Evolutionary conservation across 2,797 vertebrate species (phyloP).

Genomic region (Aviceda cuculoides): DNA sequence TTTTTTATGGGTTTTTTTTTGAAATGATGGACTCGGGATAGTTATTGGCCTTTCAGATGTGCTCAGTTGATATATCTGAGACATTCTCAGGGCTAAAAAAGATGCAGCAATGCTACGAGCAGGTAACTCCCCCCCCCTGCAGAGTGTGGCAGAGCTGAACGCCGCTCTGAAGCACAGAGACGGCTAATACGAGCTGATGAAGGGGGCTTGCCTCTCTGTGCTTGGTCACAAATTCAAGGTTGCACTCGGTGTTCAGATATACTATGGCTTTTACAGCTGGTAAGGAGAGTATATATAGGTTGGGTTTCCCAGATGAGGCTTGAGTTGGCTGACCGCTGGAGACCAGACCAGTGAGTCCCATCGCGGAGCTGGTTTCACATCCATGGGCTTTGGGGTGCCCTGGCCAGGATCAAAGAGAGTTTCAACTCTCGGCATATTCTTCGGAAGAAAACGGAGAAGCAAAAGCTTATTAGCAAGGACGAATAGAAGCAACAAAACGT

Average conservation of each 20-base stretch:
- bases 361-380: background rate
- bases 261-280: background rate
- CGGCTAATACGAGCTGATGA: background rate
- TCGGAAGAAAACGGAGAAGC: background rate
- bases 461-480: background rate
- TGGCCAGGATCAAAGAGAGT: background rate
- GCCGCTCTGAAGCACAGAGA: background rate
- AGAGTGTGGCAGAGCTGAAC: background rate
- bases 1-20: background rate
- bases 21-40: background rate
- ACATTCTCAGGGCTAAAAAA: background rate
- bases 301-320: background rate
- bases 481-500: background rate
- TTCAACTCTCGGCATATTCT: background rate
- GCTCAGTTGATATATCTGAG: background rate
- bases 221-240: background rate
- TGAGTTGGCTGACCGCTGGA: background rate
- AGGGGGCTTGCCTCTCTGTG: background rate
- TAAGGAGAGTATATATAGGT: background rate
- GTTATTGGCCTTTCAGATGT: background rate
- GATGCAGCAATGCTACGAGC: background rate
- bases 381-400: background rate
- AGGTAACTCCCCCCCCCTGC: background rate
- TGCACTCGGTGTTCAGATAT: background rate
- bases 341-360: background rate